phyloP scores from a whole-genome alignment of 2,797 vertebrate genomes.

The Rhabdomys pumilio region DNA sequence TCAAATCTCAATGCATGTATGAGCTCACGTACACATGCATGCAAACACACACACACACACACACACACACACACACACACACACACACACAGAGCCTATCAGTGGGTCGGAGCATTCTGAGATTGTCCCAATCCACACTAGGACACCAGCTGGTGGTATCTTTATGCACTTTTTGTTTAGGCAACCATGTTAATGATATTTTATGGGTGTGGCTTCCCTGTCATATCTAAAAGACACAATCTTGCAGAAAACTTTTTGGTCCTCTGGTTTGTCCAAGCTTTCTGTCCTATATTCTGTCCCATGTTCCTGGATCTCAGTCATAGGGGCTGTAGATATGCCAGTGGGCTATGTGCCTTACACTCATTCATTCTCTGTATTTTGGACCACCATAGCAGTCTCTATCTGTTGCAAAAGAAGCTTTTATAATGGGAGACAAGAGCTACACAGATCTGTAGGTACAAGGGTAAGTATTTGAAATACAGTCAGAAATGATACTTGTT shows the following conservation, averaged over 20 bases:
- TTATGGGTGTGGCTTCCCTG: not conserved
- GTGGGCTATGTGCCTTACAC: not conserved
- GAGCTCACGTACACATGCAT: not conserved
- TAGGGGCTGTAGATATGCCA: not conserved
- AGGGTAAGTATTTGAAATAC: not conserved
- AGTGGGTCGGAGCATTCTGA: not conserved
- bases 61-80: not conserved
- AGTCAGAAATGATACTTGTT: not conserved
- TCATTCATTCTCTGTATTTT: not conserved
- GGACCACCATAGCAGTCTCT: not conserved
- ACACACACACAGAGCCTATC: not conserved
- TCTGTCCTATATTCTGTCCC: not conserved
- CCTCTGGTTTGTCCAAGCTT: not conserved
- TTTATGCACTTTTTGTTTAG: not conserved
- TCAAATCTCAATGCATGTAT: not conserved
- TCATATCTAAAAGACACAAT: not conserved
- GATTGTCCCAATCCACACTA: not conserved
- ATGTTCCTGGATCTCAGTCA: not conserved
- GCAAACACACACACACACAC: not conserved
- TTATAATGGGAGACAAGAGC: not conserved
- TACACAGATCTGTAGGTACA: not conserved
- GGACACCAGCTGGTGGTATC: not conserved
- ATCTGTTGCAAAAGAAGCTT: not conserved
- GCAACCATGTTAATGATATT: not conserved
- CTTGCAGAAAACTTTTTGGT: not conserved